Conservation (phyloP, 2,888 invertebrate genomes). For the Cerastis leucographa region DNA sequence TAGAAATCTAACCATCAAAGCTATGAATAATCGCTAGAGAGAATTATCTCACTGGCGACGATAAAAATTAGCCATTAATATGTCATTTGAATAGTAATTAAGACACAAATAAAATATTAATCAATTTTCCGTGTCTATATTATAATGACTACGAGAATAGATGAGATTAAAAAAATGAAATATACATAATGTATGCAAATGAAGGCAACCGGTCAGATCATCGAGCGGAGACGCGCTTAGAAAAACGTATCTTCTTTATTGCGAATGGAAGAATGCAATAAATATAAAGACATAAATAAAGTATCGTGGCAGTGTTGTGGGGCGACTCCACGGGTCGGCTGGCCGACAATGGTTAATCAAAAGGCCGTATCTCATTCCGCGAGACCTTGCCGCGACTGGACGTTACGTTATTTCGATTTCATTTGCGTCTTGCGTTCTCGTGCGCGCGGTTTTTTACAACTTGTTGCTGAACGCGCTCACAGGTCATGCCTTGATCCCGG, state of each 20-base stretch:
- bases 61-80: slow-evolving; percentile 54
- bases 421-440: slow-evolving; percentile 90
- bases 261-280: slow-evolving; percentile 64
- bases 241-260: slow-evolving; percentile 59
- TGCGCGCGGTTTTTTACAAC: slow-evolving; percentile 83
- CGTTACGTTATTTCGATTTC: slow-evolving; percentile 89
- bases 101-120: slow-evolving; percentile 62
- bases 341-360: slow-evolving; percentile 89
- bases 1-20: slow-evolving; percentile 56
- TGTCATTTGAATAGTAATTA: slow-evolving; percentile 60
- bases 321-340: slow-evolving; percentile 78
- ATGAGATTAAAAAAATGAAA: slow-evolving; percentile 59
- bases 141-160: slow-evolving; percentile 50
- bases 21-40: slow-evolving; percentile 51
- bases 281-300: slow-evolving; percentile 68
- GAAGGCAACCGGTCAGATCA: slow-evolving; percentile 62
- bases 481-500: slow-evolving; percentile 86
- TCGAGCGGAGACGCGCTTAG: slow-evolving; percentile 58
- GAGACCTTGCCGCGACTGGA: slow-evolving; percentile 82
- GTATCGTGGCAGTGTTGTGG: slow-evolving; percentile 58
- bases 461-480: slow-evolving; percentile 79
- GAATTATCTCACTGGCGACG: slow-evolving; percentile 46
- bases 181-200: slow-evolving; percentile 72
- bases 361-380: slow-evolving; percentile 88
- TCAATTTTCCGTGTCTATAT: slow-evolving; percentile 60